Base-by-base conservation (phyloP, 1,140 invertebrate species). In the Hestina assimilis region DNA sequence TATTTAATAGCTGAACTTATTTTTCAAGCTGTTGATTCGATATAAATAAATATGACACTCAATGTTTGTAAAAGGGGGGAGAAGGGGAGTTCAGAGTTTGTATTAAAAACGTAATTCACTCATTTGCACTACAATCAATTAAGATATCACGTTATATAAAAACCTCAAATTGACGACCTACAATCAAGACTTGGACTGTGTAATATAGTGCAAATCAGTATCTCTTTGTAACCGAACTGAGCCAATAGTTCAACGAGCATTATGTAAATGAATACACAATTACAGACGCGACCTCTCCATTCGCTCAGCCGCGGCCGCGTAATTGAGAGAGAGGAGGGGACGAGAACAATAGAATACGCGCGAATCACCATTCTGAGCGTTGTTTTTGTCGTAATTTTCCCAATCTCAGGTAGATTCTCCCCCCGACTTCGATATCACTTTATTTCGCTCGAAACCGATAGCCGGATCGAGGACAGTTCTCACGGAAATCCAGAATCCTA, bases 401-500 rank as follows among this genome's bases (percentile, higher is more conserved):
- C 66, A 63, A 67, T 66, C 64, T 28, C 24, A 6, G 20, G 59
- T 68, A 33, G 43, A 46, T 50, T 59, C 62, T 51, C 47, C n/a
- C 58, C 26, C 23, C 42, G 17, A 14, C 40, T 19, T 38, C 33
- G 54, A 47, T 58, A 71, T 54, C 53, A 45, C 66, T 68, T 74
- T 38, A 69, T 70, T 66, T 24, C 24, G 55, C 29, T 21, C 29
- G 15, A 7, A 26, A 24, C 46, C 54, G 43, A 43, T 20, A 33
- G 33, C 11, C 59, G 64, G 63, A 45, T 31, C 33, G 17, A 50
- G 29, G 60, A 51, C 42, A 43, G 75, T 78, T 82, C 79, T 73
- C 79, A 79, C 79, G 71, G 60, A 63, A 66, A 63, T 57, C 15
- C 56, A 76, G 69, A 74, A 79, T 83, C 57, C 65, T 50, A 77